phyloP scores from a whole-genome alignment of 2,113 vertebrate species.

The Tylochromis polylepis region DNA sequence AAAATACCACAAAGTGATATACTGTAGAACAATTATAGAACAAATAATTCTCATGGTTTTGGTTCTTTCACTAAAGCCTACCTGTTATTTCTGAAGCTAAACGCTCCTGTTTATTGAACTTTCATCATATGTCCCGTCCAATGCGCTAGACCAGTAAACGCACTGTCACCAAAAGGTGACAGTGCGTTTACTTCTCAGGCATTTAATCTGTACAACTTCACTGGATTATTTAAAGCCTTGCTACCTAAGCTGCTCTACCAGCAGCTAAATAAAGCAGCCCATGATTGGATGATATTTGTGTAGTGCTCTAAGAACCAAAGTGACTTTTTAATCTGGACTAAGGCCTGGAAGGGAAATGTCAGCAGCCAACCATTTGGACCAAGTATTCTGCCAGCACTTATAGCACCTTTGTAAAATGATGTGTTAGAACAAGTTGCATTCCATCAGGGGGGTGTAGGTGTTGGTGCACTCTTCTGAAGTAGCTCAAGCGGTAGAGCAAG shows the following conservation, averaged over 20 bases:
- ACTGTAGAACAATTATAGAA: not conserved
- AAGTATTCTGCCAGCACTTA: not conserved
- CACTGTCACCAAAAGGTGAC: too few species aligned
- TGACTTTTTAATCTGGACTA: constrained; percentile 51
- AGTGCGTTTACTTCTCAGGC: not conserved
- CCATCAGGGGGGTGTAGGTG: not conserved
- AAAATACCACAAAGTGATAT: not conserved
- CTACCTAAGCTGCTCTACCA: constrained; percentile 48
- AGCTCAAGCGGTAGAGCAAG: too few species aligned
- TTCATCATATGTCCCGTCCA: not conserved
- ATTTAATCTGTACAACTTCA: not conserved
- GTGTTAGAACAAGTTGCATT: not conserved
- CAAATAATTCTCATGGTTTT: not conserved
- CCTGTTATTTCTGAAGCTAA: not conserved
- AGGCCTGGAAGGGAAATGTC: not conserved
- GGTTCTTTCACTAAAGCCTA: not conserved
- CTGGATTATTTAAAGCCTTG: not conserved
- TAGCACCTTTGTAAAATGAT: not conserved
- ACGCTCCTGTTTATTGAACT: not conserved
- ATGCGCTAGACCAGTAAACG: not conserved
- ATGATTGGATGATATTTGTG: constrained; percentile 64
- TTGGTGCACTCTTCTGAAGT: too few species aligned
- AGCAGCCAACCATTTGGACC: not conserved
- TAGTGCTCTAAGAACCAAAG: constrained; percentile 33
- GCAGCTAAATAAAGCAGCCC: constrained; percentile 56